Conservation (phyloP, 2,113 vertebrate genomes). For the Andinoacara biseriatus region DNA sequence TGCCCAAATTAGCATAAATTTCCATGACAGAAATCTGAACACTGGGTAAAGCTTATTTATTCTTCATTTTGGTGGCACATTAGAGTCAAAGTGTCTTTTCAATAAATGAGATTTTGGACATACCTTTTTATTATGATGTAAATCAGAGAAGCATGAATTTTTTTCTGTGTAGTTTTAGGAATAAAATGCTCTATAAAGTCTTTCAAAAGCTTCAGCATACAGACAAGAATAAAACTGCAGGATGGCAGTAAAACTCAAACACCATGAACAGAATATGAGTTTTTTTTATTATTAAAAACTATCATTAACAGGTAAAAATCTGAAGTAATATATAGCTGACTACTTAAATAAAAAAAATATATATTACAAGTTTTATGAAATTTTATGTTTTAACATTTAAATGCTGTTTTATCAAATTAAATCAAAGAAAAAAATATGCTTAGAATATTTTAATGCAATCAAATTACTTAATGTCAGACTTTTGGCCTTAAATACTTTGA, state of each 20-base stretch:
- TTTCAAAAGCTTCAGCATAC: not conserved
- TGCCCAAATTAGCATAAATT: not conserved
- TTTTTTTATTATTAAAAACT: not conserved
- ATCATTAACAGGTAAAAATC: not conserved
- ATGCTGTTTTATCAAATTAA: not conserved
- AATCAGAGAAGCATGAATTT: fast-evolving
- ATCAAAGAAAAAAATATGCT: too few relatives aligned
- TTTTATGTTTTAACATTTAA: not conserved
- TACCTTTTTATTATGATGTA: not conserved
- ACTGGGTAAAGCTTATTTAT: not conserved
- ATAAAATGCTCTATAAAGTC: not conserved
- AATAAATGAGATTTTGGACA: not conserved
- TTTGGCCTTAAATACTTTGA: too few relatives aligned
- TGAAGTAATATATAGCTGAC: not conserved
- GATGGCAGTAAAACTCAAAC: too few relatives aligned
- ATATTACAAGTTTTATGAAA: too few relatives aligned
- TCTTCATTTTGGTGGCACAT: not conserved
- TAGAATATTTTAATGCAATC: too few relatives aligned
- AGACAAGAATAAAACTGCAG: not conserved
- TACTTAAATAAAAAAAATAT: too few relatives aligned
- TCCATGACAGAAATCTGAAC: constrained; percentile 9
- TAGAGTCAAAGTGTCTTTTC: not conserved
- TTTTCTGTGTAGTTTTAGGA: not conserved
- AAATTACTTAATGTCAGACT: too few relatives aligned
- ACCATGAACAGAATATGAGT: too few relatives aligned